Evolutionary conservation across 2,797 vertebrate species (phyloP), one percentile per base, ranked within the genome.

Genomic region (Gallinago nigripennis): DNA sequence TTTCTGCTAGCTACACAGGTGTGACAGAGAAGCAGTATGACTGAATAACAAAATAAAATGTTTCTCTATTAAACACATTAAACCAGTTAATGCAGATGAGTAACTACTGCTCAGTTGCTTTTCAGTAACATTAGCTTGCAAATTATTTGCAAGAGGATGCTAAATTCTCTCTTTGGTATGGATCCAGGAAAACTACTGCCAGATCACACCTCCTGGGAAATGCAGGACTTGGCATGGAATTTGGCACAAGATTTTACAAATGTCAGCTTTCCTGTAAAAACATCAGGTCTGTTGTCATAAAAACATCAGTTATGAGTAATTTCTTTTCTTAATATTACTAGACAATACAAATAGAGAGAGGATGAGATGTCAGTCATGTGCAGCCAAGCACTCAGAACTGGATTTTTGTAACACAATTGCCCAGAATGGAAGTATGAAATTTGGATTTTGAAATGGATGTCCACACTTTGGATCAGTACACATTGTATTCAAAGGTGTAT

Each of bases 301-400:
- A 95, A 94, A 90, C 73, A 92, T 90, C 75, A 82, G 48, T 92
- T 93, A 73, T 82, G 86, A 94, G 64, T 92, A 90, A 94, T 95
- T 96, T 95, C 20, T 94, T 92, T 95, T 86, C 84, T 91, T 95
- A 94, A 70, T 94, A 86, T 82, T 84, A 86, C 64, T 82, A 80
- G 64, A 71, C 83, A 86, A 82, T 77, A 94, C 68, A 90, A 90
- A 95, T 65, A 93, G 68, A 94, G 60, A 80, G 24, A 30, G 31
- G 41, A 68, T 82, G 82, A 90, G 53, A 68, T 87, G 75, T 82
- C 88, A 94, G 30, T 92, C 73, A 69, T 77, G 70, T 84, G 43
- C 70, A 90, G 70, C 50, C 51, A 48, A 69, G 88, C 78, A 81
- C 77, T 76, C 73, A 72, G 43, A n/a, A 64, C 20, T 88, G 20